These are phyloP conservation scores for Octodon degus DNA, from an alignment of 2,113 vertebrate genomes.

Conservation along the genomic window DNA sequence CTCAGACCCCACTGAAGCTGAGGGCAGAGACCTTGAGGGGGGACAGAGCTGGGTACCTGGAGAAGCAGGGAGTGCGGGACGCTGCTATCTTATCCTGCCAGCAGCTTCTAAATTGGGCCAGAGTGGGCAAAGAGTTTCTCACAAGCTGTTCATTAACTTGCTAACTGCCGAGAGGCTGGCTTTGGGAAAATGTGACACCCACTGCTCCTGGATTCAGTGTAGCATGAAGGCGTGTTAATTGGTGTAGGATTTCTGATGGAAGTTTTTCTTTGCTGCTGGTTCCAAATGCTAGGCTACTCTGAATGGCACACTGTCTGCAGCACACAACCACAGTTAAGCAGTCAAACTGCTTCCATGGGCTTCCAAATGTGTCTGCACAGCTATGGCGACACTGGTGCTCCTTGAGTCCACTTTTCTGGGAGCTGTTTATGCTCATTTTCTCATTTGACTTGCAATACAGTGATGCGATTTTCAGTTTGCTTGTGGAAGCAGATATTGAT, in stretches of 20 bases:
- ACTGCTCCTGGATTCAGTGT: slow-evolving; percentile 55
- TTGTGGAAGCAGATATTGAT: background rate
- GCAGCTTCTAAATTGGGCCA: slow-evolving; percentile 61
- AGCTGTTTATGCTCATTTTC: background rate
- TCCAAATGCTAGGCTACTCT: slow-evolving; percentile 53
- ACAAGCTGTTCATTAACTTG: slow-evolving; percentile 77
- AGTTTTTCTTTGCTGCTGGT: slow-evolving; percentile 66
- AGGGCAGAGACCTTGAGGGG: background rate
- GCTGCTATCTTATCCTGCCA: background rate
- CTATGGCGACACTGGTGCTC: background rate
- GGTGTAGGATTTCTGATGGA: slow-evolving; percentile 76
- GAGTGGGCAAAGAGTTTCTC: slow-evolving; percentile 62
- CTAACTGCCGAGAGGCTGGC: slow-evolving; percentile 56
- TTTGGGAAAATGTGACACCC: slow-evolving; percentile 73
- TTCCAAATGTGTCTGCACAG: background rate
- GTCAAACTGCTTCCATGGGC: background rate
- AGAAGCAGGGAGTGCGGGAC: background rate
- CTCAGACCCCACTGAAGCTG: background rate
- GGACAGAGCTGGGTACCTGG: background rate
- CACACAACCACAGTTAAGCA: background rate
- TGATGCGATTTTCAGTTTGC: background rate
- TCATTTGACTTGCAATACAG: slow-evolving; percentile 13
- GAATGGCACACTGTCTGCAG: slow-evolving; percentile 10
- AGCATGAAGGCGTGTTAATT: slow-evolving; percentile 65
- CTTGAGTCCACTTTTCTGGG: background rate